These are phyloP conservation scores for Chorisops tibialis DNA, from an alignment of 2,888 invertebrate genomes.

Conservation along the genomic window DNA sequence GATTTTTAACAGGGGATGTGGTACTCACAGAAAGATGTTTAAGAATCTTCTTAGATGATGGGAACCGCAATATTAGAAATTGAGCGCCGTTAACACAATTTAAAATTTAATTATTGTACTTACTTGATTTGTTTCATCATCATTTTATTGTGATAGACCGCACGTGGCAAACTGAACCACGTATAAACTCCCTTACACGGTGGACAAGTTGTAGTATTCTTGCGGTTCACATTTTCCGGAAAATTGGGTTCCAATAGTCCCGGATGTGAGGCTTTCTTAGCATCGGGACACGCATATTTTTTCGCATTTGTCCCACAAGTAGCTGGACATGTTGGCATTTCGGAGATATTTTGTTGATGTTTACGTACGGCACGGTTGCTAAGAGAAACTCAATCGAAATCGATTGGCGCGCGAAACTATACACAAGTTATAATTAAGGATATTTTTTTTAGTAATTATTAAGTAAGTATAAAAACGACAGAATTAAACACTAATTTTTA, in stretches of 20 bases:
- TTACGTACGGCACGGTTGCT: not conserved
- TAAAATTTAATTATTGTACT: not conserved
- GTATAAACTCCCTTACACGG: conserved; percentile 50
- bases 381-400: not conserved
- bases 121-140: conserved; percentile 18
- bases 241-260: conserved; percentile 30
- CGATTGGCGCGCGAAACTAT: not conserved
- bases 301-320: conserved; percentile 31
- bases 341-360: too few species aligned
- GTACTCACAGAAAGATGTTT: too few species aligned
- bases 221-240: conserved; percentile 31
- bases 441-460: too few species aligned
- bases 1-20: too few species aligned
- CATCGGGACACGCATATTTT: conserved; percentile 25
- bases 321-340: conserved; percentile 38
- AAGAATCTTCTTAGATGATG: too few species aligned
- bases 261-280: conserved; percentile 8
- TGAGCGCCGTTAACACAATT: too few species aligned
- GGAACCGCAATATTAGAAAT: too few species aligned
- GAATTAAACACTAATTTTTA: too few species aligned
- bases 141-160: conserved; percentile 39
- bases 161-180: conserved; percentile 50
- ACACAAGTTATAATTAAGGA: too few species aligned
- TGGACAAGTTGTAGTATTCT: conserved; percentile 34
- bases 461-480: too few species aligned